These are phyloP conservation scores for Lytechinus pictus DNA, from an alignment of 35 echinoderm and acorn worm species.

Conservation along the genomic window DNA sequence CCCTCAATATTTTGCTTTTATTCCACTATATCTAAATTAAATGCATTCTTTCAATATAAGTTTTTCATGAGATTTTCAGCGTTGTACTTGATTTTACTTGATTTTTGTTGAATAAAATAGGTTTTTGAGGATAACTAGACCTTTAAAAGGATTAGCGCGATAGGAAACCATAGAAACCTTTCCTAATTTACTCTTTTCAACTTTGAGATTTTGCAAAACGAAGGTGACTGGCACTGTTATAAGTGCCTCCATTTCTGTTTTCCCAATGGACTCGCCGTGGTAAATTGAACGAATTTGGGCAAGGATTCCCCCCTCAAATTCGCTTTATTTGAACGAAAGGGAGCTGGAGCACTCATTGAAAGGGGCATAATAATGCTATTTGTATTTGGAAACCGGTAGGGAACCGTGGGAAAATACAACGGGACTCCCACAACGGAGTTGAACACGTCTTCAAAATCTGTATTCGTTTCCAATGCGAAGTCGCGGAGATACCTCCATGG, in stretches of 20 bases:
- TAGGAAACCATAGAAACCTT: neutral
- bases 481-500: too few species aligned
- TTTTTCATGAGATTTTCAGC: too few species aligned
- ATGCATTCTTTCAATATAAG: too few species aligned
- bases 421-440: neutral
- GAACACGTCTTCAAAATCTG: neutral
- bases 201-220: neutral
- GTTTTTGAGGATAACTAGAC: too few species aligned
- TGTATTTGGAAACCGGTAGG: conserved; percentile 36
- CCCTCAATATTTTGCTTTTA: too few species aligned
- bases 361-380: neutral
- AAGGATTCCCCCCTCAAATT: conserved; percentile 1
- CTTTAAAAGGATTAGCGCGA: too few species aligned
- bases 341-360: neutral
- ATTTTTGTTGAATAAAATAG: too few species aligned
- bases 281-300: neutral
- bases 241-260: neutral
- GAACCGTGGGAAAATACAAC: conserved; percentile 43
- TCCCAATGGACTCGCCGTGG: neutral
- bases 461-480: neutral
- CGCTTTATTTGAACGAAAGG: neutral
- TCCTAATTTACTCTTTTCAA: neutral
- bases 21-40: too few species aligned
- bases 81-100: too few species aligned
- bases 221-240: neutral